Evolutionary conservation across 2,113 vertebrate genomes (phyloP), one percentile per base, ranked within the genome.

Genomic region (Neotoma lepida): DNA sequence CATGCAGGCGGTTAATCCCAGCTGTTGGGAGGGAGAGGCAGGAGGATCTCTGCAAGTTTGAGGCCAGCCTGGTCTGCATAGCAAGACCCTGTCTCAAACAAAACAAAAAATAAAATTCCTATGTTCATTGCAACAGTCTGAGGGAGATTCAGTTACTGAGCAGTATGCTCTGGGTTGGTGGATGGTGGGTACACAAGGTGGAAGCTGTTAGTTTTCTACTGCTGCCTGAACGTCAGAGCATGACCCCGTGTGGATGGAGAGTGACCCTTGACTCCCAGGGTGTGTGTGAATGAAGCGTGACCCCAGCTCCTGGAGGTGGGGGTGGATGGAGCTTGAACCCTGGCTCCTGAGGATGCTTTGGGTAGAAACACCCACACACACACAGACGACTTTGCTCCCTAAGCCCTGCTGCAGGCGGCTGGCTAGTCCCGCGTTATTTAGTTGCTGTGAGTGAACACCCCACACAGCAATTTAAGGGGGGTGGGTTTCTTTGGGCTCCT

Each of bases 351-450:
- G 9, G n/a, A 20, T 0, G 9, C 51, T 39, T 51, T 58, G 54
- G 35, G 20, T 81, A 22, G 13, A 41, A 24, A 81, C 78, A 39
- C 35, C 20, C 0, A 0, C 51, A n/a, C n/a, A n/a, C n/a, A n/a
- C 49, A 54, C 49, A 54, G 49, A 54, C 61, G 4, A 22, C 86
- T 66, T 77, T 66, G 78, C 90, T 93, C 87, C 93, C 89, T 87
- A 93, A 96, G 54, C n/a, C 17, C 86, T 74, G 6, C 49, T 85
- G 28, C 17, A 1, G 71, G 54, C 54, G 26, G 35, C 91, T 77
- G 68, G 41, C 70, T 44, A 5, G 30, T 51, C 15, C 33, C 14
- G n/a, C 39, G 6, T 78, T 39, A 51, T 78, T 49, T 85, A 30
- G 4, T 46, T 66, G 44, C 41, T 66, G 61, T 22, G 41, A 64